Evolutionary conservation across 2,888 invertebrate genomes (phyloP).

Genomic region (Leucoptera coffeella): DNA sequence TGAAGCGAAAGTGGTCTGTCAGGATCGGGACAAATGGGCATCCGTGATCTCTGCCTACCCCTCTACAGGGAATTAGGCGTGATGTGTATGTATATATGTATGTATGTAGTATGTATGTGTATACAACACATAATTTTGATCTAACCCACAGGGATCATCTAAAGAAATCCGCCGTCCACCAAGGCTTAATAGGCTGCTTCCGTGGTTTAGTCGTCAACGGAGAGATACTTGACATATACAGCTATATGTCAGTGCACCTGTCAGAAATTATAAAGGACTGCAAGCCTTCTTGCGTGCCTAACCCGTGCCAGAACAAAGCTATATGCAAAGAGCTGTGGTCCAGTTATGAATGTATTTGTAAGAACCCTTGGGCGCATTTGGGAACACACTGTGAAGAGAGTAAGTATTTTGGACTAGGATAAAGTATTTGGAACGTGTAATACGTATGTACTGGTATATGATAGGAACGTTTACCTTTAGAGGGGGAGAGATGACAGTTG

Average conservation of each 20-base stretch:
- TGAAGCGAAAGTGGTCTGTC: too few species aligned
- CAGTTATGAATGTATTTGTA: conserved; percentile 86
- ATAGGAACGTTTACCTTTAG: too few species aligned
- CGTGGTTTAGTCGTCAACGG: conserved; percentile 88
- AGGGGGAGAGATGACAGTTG: too few species aligned
- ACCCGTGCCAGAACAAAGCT: conserved; percentile 88
- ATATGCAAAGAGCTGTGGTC: conserved; percentile 90
- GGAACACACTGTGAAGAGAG: conserved; percentile 88
- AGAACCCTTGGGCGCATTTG: conserved; percentile 87
- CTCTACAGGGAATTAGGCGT: too few species aligned
- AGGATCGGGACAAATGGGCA: too few species aligned
- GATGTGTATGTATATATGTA: too few species aligned
- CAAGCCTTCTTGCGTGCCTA: conserved; percentile 89
- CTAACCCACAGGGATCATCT: conserved; percentile 76
- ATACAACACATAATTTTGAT: too few species aligned
- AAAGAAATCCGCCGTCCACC: conserved; percentile 75
- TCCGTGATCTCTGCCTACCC: too few species aligned
- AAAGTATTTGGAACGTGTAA: too few species aligned
- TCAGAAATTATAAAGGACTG: conserved; percentile 91
- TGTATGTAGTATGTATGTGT: too few species aligned
- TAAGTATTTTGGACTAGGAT: too few species aligned
- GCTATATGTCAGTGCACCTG: conserved; percentile 86
- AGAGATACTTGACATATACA: conserved; percentile 84
- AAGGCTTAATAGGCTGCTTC: conserved; percentile 91
- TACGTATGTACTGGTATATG: too few species aligned